Conservation (phyloP, 2,888 invertebrate genomes). For the Sminthurides aquaticus region DNA sequence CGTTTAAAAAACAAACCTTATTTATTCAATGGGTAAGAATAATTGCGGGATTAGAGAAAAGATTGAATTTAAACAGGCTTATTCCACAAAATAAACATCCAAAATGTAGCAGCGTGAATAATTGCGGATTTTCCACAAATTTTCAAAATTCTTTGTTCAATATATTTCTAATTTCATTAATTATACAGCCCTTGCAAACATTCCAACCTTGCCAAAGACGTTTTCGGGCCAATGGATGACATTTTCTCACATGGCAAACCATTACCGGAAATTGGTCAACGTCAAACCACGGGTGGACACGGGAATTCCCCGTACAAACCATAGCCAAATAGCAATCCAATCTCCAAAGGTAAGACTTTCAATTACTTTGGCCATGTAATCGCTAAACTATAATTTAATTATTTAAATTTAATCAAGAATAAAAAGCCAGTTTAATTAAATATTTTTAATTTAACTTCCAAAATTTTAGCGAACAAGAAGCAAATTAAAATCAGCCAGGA, state of each 20-base stretch:
- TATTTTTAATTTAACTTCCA: conserved; percentile 1
- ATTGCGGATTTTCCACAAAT: too few relatives aligned
- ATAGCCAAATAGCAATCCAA: not conserved
- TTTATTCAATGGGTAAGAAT: too few relatives aligned
- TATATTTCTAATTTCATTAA: too few relatives aligned
- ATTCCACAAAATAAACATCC: too few relatives aligned
- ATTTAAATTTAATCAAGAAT: conserved; percentile 17
- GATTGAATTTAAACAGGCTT: too few relatives aligned
- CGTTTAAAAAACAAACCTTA: too few relatives aligned
- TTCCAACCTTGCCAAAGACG: conserved; percentile 22
- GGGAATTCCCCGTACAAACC: conserved; percentile 3
- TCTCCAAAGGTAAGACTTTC: conserved; percentile 1
- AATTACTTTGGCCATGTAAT: too few relatives aligned
- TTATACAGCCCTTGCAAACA: conserved; percentile 4
- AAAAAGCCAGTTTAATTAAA: conserved; percentile 15
- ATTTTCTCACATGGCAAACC: conserved; percentile 42
- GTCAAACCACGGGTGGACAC: conserved; percentile 39
- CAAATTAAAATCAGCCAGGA: not conserved
- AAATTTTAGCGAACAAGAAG: conserved; percentile 9
- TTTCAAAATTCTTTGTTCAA: too few relatives aligned
- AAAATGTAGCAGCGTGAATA: too few relatives aligned
- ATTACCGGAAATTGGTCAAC: conserved; percentile 40
- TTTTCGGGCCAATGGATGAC: conserved; percentile 40
- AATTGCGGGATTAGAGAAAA: too few relatives aligned
- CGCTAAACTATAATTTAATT: conserved; percentile 14